These are phyloP conservation scores for Ara ararauna DNA, from an alignment of 2,797 vertebrate genomes.

Conservation along the genomic window DNA sequence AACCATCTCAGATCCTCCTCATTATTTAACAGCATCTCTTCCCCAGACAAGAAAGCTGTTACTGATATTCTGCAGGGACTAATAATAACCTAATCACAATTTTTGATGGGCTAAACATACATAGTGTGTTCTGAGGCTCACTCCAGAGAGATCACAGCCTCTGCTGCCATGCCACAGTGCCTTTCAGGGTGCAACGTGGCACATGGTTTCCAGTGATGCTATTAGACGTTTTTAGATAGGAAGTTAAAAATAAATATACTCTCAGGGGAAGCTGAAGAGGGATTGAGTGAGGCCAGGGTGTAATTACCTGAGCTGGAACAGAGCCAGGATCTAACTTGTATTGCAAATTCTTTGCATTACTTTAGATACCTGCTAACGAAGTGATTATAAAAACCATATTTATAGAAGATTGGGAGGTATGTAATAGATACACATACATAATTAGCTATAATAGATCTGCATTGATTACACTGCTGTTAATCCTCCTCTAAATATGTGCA, in stretches of 20 bases:
- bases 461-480: constrained; percentile 68
- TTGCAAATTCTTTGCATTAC: constrained; percentile 66
- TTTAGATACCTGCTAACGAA: constrained; percentile 71
- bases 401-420: constrained; percentile 67
- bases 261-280: neutral
- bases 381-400: constrained; percentile 72
- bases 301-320: constrained; percentile 65
- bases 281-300: constrained; percentile 12
- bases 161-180: neutral
- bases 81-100: constrained; percentile 4
- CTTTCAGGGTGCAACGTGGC: neutral
- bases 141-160: neutral
- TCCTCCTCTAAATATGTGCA: constrained; percentile 62
- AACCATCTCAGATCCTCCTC: neutral
- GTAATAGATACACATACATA: constrained; percentile 64
- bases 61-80: constrained; percentile 21
- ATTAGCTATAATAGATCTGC: constrained; percentile 66
- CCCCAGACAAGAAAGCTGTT: neutral
- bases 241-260: constrained; percentile 51
- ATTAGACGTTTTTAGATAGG: neutral
- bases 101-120: constrained; percentile 16
- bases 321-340: constrained; percentile 46
- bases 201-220: neutral
- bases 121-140: neutral
- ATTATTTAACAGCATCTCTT: neutral